A percentile compares a stretch with the other conserved stretches of the same genome.
Evolutionary conservation across 1,140 invertebrate species (phyloP).

Genomic region (Trichonephila clavata): DNA sequence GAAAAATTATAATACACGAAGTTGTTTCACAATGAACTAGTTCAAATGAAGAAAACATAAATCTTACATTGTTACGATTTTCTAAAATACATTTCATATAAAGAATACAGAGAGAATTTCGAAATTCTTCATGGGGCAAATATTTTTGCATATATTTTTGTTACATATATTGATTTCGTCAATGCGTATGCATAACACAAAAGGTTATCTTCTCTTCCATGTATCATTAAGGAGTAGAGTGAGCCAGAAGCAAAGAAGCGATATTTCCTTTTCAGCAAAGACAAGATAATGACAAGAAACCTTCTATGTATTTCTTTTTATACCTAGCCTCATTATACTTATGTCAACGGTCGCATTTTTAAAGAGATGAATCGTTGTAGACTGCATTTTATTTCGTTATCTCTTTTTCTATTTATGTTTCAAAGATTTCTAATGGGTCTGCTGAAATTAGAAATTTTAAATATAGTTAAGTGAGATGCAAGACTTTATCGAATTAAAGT

Average conservation of each 20-base stretch:
- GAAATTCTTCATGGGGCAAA: no score
- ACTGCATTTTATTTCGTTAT: not conserved
- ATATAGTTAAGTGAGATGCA: not conserved
- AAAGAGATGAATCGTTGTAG: not conserved
- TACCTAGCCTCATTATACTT: slow-evolving; percentile 13
- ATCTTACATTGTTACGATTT: no score
- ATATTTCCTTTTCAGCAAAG: slow-evolving; percentile 18
- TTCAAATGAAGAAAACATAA: no score
- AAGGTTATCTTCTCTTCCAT: slow-evolving; percentile 29
- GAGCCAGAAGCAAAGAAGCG: not conserved
- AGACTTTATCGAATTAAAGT: not conserved
- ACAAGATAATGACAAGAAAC: slow-evolving; percentile 43
- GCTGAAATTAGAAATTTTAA: not conserved
- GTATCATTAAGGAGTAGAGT: slow-evolving; percentile 20
- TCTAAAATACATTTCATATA: no score
- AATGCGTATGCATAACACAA: slow-evolving; percentile 24
- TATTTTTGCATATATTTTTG: not conserved
- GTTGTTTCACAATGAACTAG: no score
- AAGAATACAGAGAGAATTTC: not conserved
- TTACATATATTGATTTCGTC: not conserved
- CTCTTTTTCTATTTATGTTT: not conserved
- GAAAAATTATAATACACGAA: no score
- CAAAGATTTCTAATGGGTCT: not conserved
- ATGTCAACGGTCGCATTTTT: slow-evolving; percentile 39
- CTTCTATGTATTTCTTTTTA: slow-evolving; percentile 14